Evolutionary conservation across 2,797 vertebrate species (phyloP).

Genomic region (Rhadinocentrus ornatus): DNA sequence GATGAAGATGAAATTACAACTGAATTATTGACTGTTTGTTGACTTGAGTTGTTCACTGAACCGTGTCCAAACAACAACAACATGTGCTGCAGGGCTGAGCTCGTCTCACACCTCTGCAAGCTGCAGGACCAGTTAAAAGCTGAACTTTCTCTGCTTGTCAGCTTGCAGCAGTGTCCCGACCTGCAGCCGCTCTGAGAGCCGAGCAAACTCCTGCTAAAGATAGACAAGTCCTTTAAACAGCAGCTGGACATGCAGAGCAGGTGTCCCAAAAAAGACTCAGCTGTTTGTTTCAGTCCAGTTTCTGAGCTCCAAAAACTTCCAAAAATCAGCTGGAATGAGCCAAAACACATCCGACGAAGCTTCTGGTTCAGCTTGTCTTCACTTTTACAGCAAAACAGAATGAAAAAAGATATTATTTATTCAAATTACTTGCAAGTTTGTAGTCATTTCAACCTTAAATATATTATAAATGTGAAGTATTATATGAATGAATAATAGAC

Average conservation of each 20-base stretch:
- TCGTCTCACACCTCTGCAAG: background rate
- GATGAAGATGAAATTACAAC: too few species aligned
- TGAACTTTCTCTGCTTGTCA: background rate
- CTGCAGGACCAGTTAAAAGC: too few species aligned
- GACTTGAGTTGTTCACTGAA: too few species aligned
- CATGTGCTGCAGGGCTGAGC: background rate
- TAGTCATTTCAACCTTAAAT: too few species aligned
- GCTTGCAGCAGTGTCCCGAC: constrained; percentile 36
- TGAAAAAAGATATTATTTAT: too few species aligned
- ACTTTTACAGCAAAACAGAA: too few species aligned
- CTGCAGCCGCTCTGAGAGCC: constrained; percentile 29
- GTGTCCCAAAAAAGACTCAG: constrained; percentile 14
- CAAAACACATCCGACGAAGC: background rate
- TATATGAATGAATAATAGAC: background rate
- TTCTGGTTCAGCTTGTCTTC: too few species aligned
- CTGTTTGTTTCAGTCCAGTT: background rate
- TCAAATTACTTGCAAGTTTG: too few species aligned
- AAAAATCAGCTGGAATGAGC: background rate
- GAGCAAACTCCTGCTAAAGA: constrained; percentile 60
- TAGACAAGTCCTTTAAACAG: constrained; percentile 61
- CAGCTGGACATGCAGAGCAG: constrained; percentile 25
- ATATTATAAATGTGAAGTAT: too few species aligned
- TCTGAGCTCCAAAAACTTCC: background rate
- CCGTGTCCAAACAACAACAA: too few species aligned
- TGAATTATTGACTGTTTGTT: too few species aligned